These are phyloP conservation scores for Condylura cristata DNA, from an alignment of 2,113 vertebrate species.

Conservation along the genomic window DNA sequence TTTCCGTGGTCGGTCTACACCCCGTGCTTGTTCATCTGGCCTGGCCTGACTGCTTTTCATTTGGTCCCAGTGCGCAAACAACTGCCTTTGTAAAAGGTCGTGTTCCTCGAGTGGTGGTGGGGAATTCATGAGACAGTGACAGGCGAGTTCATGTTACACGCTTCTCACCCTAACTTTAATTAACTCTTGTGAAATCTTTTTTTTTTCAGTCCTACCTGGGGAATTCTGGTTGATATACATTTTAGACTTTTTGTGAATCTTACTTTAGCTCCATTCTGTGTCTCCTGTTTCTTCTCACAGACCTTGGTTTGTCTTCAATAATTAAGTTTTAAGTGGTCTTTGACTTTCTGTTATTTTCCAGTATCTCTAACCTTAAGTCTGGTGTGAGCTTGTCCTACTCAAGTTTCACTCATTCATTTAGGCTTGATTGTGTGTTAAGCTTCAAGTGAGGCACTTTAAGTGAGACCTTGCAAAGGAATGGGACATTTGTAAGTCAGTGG, in stretches of 20 bases:
- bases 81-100: background rate
- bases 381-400: background rate
- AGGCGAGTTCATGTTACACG: background rate
- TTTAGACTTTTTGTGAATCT: background rate
- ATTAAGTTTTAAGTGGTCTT: background rate
- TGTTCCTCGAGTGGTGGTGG: background rate
- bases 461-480: background rate
- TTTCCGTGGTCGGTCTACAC: background rate
- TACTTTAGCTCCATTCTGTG: background rate
- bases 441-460: background rate
- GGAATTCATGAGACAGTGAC: background rate
- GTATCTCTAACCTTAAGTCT: rapidly evolving
- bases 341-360: background rate
- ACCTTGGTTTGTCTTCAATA: background rate
- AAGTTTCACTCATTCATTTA: background rate
- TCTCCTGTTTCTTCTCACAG: background rate
- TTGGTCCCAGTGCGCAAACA: background rate
- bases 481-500: background rate
- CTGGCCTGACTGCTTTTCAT: too few species aligned
- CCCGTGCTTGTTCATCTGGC: rapidly evolving
- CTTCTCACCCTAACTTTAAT: background rate
- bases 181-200: background rate
- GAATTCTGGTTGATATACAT: background rate
- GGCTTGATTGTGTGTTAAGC: too few species aligned
- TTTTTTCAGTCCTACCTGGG: background rate